These are phyloP conservation scores for Dermochelys coriacea DNA, from an alignment of 2,797 vertebrate species.

Conservation along the genomic window DNA sequence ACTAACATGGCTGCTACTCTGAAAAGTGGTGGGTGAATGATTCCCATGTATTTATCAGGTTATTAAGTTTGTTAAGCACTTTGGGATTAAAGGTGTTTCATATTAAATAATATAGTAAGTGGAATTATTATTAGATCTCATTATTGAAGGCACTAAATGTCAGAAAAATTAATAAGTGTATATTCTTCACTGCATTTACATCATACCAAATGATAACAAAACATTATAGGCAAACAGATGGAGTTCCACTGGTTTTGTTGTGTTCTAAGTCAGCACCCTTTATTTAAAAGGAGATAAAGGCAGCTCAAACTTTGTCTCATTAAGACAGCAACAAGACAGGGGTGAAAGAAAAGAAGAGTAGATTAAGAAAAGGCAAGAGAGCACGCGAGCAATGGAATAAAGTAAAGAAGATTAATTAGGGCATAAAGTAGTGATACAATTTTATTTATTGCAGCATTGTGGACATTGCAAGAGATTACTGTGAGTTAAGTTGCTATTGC, in stretches of 20 bases:
- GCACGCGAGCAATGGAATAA: accelerated
- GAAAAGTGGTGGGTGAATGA: background rate
- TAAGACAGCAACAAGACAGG: accelerated
- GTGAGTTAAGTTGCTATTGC: background rate
- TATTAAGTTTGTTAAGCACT: accelerated
- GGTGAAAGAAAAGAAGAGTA: accelerated
- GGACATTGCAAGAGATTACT: accelerated
- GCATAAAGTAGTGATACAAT: background rate
- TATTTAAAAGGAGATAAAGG: background rate
- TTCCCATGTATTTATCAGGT: accelerated
- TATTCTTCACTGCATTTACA: background rate
- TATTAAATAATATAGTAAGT: background rate
- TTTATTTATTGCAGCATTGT: background rate
- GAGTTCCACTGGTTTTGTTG: accelerated
- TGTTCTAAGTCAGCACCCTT: background rate
- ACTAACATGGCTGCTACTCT: no score
- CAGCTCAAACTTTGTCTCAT: background rate
- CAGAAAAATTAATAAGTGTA: accelerated
- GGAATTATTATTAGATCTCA: background rate
- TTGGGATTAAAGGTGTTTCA: background rate
- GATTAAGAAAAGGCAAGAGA: background rate
- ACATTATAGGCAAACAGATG: accelerated
- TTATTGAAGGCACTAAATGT: background rate
- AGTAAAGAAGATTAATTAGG: accelerated
- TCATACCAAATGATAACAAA: accelerated